These are phyloP conservation scores for Battus philenor DNA, from an alignment of 1,140 invertebrate genomes.

Conservation along the genomic window DNA sequence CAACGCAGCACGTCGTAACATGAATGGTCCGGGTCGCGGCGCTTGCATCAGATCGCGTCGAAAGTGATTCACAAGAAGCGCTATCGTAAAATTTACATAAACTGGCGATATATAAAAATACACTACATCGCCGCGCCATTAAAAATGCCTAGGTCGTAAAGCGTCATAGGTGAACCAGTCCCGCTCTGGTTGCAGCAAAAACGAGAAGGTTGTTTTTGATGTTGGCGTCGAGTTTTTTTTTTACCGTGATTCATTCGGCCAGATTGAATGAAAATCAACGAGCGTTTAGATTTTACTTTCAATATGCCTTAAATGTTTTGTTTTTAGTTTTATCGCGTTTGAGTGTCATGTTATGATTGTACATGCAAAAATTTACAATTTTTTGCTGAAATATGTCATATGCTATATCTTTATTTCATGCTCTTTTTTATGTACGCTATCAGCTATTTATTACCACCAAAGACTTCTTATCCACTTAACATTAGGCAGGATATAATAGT, in stretches of 20 bases:
- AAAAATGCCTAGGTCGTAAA: conserved; percentile 11
- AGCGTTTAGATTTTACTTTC: no score
- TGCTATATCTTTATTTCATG: no score
- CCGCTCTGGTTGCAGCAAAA: conserved; percentile 2
- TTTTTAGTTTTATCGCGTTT: no score
- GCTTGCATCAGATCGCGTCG: conserved; percentile 10
- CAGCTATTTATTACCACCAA: no score
- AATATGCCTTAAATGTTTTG: no score
- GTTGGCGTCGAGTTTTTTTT: conserved; percentile 1
- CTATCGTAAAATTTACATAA: conserved; percentile 11
- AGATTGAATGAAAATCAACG: conserved; percentile 12
- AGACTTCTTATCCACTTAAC: no score
- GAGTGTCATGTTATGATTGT: no score
- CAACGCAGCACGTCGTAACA: conserved; percentile 1
- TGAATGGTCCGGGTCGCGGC: conserved; percentile 6
- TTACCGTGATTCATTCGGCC: conserved; percentile 7
- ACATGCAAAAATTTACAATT: no score
- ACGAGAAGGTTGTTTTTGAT: conserved; percentile 9
- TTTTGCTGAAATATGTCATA: no score
- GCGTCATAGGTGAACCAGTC: conserved; percentile 11
- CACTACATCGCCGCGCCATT: conserved; percentile 12
- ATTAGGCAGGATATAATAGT: no score
- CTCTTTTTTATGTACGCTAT: no score
- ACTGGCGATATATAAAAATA: conserved; percentile 14
- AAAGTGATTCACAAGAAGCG: conserved; percentile 12